Conservation (phyloP, 2,888 invertebrate genomes). For the Dichetophora obliterata region DNA sequence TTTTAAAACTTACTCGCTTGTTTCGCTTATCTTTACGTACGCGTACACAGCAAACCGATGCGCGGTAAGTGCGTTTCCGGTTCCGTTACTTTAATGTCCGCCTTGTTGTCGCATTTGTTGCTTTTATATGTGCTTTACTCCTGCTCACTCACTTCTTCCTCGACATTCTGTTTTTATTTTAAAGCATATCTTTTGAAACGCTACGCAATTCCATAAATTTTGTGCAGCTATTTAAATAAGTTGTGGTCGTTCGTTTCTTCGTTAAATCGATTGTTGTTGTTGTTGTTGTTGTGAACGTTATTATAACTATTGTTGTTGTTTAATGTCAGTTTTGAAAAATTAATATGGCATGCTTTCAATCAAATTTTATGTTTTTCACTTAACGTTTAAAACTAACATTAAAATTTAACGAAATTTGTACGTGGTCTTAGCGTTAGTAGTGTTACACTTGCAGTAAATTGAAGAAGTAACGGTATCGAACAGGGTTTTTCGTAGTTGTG, state of each 20-base stretch:
- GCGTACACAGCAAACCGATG: background rate
- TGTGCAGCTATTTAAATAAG: constrained; percentile 26
- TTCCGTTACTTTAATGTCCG: constrained; percentile 34
- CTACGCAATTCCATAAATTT: constrained; percentile 16
- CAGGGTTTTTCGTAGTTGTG: no score
- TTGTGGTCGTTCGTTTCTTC: background rate
- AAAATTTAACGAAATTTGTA: no score
- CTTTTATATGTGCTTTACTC: constrained; percentile 12
- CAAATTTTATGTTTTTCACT: background rate
- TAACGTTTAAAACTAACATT: background rate
- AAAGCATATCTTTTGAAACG: background rate
- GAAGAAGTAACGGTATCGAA: no score
- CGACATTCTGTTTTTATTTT: background rate
- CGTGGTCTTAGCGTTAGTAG: no score
- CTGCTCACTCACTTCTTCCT: background rate
- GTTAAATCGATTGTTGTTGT: background rate
- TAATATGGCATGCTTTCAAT: constrained; percentile 13
- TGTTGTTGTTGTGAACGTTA: constrained; percentile 26
- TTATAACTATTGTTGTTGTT: background rate
- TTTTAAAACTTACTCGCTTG: constrained; percentile 6
- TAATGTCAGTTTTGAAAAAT: constrained; percentile 11
- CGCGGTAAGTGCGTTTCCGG: constrained; percentile 21
- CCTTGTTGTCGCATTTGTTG: background rate
- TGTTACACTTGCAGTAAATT: no score
- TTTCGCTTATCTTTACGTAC: constrained; percentile 8